Conservation (phyloP, 2,888 invertebrate species). For the Beris chalybata region DNA sequence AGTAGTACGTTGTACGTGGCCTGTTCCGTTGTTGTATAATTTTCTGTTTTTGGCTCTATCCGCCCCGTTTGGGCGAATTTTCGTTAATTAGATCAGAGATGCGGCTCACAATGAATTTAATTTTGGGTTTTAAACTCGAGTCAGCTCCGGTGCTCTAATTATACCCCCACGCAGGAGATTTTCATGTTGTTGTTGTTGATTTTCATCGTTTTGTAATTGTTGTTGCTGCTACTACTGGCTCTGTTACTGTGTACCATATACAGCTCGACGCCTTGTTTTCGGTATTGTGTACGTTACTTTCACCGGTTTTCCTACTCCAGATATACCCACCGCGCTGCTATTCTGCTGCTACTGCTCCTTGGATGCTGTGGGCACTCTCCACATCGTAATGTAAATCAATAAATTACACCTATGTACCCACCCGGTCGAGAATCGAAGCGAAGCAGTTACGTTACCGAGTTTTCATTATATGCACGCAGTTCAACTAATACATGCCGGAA, state of each 20-base stretch:
- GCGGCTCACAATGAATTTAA: slow-evolving; percentile 42
- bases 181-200: not conserved
- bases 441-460: not conserved
- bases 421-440: too few species aligned
- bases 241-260: slow-evolving; percentile 36
- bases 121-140: slow-evolving; percentile 41
- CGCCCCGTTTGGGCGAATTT: slow-evolving; percentile 31
- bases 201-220: slow-evolving; percentile 40
- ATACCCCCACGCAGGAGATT: slow-evolving; percentile 16
- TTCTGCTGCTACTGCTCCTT: too few species aligned
- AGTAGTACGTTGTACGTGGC: not conserved
- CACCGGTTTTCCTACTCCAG: not conserved
- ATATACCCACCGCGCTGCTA: too few species aligned
- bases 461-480: not conserved
- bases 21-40: slow-evolving; percentile 3
- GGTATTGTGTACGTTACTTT: not conserved
- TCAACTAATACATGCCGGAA: not conserved
- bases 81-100: slow-evolving; percentile 41
- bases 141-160: slow-evolving; percentile 27
- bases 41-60: slow-evolving; percentile 8
- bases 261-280: too few species aligned
- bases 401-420: slow-evolving; percentile 20
- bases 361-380: slow-evolving; percentile 9
- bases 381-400: slow-evolving; percentile 21
- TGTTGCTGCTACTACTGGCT: slow-evolving; percentile 35